Evolutionary conservation across 2,888 invertebrate genomes (phyloP).

Genomic region (Tricholauxania praeusta): DNA sequence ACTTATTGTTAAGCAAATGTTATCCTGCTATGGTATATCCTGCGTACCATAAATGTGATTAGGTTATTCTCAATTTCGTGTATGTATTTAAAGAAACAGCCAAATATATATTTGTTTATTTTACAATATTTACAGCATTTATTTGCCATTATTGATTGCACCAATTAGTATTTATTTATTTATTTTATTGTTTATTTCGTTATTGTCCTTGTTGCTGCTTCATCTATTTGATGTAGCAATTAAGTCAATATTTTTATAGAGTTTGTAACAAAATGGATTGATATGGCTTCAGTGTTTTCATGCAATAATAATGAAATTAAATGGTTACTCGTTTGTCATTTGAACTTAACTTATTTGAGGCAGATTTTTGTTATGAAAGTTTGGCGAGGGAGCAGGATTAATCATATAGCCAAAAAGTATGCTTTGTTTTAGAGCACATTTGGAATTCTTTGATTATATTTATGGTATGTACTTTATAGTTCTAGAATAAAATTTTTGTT

Average conservation of each 20-base stretch:
- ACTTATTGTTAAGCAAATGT: too few species aligned
- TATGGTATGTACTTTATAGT: too few species aligned
- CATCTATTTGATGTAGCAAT: conserved; percentile 4
- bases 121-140: conserved; percentile 30
- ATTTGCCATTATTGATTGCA: conserved; percentile 31
- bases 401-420: too few species aligned
- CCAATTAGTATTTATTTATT: conserved; percentile 13
- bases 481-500: too few species aligned
- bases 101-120: neutral
- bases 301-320: too few species aligned
- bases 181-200: conserved; percentile 5
- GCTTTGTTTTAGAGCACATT: too few species aligned
- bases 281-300: too few species aligned
- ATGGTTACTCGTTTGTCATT: too few species aligned
- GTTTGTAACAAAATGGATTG: neutral
- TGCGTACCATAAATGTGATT: neutral
- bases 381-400: too few species aligned
- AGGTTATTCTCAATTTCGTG: neutral
- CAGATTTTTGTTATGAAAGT: too few species aligned
- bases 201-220: neutral
- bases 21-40: neutral
- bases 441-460: too few species aligned
- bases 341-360: too few species aligned
- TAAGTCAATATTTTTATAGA: conserved; percentile 26
- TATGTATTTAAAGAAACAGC: neutral